These are phyloP conservation scores for Abrostola tripartita DNA, from an alignment of 2,888 invertebrate species.

Conservation along the genomic window DNA sequence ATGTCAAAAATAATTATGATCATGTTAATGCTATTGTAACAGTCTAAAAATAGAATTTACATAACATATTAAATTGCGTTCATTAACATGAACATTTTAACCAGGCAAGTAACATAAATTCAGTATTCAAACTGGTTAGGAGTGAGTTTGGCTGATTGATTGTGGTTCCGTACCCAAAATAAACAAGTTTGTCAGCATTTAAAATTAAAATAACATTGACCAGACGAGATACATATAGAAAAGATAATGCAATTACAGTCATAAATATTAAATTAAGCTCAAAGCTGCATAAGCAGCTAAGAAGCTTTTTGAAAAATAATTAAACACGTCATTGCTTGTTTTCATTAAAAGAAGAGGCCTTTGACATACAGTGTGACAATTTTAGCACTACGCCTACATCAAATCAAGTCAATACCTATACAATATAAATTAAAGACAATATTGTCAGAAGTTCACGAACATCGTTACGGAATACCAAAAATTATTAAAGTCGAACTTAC, in stretches of 20 bases:
- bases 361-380: too few species aligned
- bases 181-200: too few species aligned
- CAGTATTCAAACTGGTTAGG: background rate
- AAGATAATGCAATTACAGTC: too few species aligned
- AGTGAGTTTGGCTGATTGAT: background rate
- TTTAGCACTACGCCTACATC: too few species aligned
- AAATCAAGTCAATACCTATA: background rate
- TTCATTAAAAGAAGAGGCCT: too few species aligned
- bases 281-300: too few species aligned
- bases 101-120: conserved; percentile 30
- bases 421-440: background rate
- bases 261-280: too few species aligned
- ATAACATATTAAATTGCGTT: conserved; percentile 9
- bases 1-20: too few species aligned
- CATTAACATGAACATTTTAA: conserved; percentile 27
- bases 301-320: background rate
- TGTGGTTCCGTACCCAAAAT: background rate
- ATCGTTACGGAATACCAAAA: conserved; percentile 24
- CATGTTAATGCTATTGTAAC: too few species aligned
- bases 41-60: too few species aligned
- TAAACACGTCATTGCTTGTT: background rate
- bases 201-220: too few species aligned
- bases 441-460: background rate
- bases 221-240: too few species aligned
- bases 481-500: conserved; percentile 46